A percentile compares a stretch with the other conserved stretches of the same genome.
These are phyloP conservation scores for Agrochola lota DNA, from an alignment of 2,888 invertebrate species.

Conservation along the genomic window DNA sequence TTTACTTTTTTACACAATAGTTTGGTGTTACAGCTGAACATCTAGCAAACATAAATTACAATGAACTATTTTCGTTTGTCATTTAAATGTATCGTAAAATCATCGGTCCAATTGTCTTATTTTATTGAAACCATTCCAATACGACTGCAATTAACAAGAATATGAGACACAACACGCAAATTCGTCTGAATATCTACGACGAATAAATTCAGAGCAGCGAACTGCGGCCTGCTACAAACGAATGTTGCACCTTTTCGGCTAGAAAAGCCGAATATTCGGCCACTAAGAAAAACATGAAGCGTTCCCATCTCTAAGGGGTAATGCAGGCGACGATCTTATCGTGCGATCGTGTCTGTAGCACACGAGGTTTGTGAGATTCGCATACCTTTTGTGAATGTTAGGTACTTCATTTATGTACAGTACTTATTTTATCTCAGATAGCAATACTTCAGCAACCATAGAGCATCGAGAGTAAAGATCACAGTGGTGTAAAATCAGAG, in stretches of 20 bases:
- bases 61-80: slow-evolving; percentile 32
- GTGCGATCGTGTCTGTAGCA: not conserved
- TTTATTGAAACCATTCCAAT: slow-evolving; percentile 48
- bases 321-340: not conserved
- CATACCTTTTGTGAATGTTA: not conserved
- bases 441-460: not conserved
- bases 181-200: slow-evolving; percentile 6
- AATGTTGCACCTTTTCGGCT: slow-evolving; percentile 23
- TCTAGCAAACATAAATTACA: slow-evolving; percentile 3
- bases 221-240: slow-evolving; percentile 11
- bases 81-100: slow-evolving; percentile 16
- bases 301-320: slow-evolving; percentile 8
- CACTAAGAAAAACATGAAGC: slow-evolving; percentile 34
- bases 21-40: not conserved
- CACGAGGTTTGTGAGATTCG: not conserved
- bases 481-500: too few relatives aligned
- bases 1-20: not conserved
- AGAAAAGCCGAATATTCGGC: slow-evolving; percentile 23
- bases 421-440: not conserved
- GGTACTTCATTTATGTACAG: not conserved
- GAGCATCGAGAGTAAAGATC: not conserved
- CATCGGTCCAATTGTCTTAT: slow-evolving; percentile 18
- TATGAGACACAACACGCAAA: slow-evolving; percentile 16
- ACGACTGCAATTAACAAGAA: slow-evolving; percentile 29
- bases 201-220: slow-evolving; percentile 1